phyloP scores from a whole-genome alignment of 2,888 invertebrate genomes.

The Pollenia griseotomentosa region DNA sequence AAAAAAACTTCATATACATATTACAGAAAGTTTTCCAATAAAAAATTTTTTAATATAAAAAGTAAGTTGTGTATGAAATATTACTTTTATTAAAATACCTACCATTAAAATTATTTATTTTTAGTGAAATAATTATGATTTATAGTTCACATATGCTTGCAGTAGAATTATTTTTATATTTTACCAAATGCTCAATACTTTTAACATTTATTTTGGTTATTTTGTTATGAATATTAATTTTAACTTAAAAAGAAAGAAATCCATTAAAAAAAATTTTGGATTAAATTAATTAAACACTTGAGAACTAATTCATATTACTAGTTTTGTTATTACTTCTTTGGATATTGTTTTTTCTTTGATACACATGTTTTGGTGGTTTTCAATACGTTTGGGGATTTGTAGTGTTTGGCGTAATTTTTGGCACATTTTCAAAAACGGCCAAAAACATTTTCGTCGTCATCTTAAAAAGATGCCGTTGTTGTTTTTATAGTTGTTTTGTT shows the following conservation, averaged over 20 bases:
- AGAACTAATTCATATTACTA: slow-evolving; percentile 4
- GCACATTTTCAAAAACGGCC: slow-evolving; percentile 54
- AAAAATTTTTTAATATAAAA: slow-evolving; percentile 11
- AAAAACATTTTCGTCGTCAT: slow-evolving; percentile 28
- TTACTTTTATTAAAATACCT: background rate
- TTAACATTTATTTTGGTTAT: background rate
- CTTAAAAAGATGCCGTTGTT: slow-evolving; percentile 19
- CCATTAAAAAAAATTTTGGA: background rate
- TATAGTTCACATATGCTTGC: slow-evolving; percentile 5
- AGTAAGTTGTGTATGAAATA: slow-evolving; percentile 35
- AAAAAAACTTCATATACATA: background rate
- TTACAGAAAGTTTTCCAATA: background rate
- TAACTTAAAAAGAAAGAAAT: background rate
- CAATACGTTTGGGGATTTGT: slow-evolving; percentile 9
- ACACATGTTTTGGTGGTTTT: slow-evolving; percentile 23
- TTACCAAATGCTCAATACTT: background rate
- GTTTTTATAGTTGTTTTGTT: slow-evolving; percentile 43
- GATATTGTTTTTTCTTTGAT: slow-evolving; percentile 3
- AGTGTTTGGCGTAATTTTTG: slow-evolving; percentile 34
- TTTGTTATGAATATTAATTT: background rate
- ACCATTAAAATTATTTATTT: no score
- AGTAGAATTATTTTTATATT: background rate
- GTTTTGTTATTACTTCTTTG: background rate
- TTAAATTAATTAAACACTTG: slow-evolving; percentile 13
- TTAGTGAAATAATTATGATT: background rate